These are phyloP conservation scores for Sicus ferrugineus DNA, from an alignment of 2,888 invertebrate species.

Conservation along the genomic window DNA sequence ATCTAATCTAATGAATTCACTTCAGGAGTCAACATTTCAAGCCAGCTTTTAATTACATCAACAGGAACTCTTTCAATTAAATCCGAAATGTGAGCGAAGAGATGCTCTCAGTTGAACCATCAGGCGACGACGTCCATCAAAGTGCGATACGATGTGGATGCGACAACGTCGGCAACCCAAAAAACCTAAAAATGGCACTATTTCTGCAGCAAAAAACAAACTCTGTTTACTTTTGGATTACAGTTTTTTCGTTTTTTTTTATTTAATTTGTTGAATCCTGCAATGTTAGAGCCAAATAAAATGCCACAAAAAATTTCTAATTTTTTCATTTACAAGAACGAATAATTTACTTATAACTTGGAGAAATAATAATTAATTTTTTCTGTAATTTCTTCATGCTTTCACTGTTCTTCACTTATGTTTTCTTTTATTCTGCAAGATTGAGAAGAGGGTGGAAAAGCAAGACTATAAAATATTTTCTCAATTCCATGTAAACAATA, in stretches of 20 bases:
- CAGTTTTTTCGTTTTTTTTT: slow-evolving; percentile 28
- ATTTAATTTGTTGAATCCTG: slow-evolving; percentile 5
- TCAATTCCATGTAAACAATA: no score
- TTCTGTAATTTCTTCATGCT: no score
- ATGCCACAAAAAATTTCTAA: neutral
- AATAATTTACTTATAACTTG: no score
- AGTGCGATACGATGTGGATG: neutral
- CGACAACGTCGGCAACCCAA: slow-evolving; percentile 46
- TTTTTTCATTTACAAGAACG: no score
- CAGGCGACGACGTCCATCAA: slow-evolving; percentile 26
- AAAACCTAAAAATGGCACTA: slow-evolving; percentile 54
- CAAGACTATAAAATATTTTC: no score
- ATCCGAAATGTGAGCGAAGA: neutral
- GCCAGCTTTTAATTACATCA: no score
- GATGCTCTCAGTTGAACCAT: neutral
- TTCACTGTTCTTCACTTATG: no score
- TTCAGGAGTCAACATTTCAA: no score
- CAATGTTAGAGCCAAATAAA: neutral
- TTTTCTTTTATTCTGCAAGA: no score
- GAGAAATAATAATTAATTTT: no score
- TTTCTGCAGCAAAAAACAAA: slow-evolving; percentile 39
- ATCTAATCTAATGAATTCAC: slow-evolving; percentile 20
- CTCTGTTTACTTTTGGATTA: slow-evolving; percentile 35
- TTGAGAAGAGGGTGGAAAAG: no score
- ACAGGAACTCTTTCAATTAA: neutral